Evolutionary conservation across 92 coral and sea anemone genomes (phyloP).

Genomic region (Epizoanthus rinbou): DNA sequence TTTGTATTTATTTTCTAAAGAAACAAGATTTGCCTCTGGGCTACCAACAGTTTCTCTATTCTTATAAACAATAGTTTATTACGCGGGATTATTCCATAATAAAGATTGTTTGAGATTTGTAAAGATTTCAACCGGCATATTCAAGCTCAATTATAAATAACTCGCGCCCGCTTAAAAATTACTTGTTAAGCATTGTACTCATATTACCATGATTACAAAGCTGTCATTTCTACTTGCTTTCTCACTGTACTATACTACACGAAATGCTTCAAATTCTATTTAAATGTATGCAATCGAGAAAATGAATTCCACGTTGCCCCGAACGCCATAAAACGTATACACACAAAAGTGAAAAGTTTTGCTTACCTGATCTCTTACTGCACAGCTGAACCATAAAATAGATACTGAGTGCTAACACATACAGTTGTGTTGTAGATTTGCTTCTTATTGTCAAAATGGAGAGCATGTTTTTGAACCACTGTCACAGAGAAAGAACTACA

Average conservation of each 20-base stretch:
- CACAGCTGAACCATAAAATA: conserved; percentile 13
- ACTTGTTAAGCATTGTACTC: background rate
- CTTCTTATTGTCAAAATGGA: background rate
- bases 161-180: background rate
- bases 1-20: background rate
- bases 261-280: background rate
- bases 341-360: background rate
- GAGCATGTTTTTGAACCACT: no score
- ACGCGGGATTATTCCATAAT: background rate
- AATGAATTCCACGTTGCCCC: background rate
- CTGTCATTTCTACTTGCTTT: background rate
- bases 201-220: background rate
- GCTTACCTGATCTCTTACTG: conserved; percentile 18
- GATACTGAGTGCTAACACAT: background rate
- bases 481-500: background rate
- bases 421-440: background rate
- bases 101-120: background rate
- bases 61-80: background rate
- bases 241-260: background rate
- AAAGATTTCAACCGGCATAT: background rate
- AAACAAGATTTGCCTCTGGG: no score
- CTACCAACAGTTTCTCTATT: background rate
- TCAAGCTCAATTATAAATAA: background rate
- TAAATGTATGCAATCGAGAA: background rate
- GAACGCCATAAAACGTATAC: background rate